Evolutionary conservation across 1,140 invertebrate genomes (phyloP).

Genomic region (Drosophila subpulchrella): DNA sequence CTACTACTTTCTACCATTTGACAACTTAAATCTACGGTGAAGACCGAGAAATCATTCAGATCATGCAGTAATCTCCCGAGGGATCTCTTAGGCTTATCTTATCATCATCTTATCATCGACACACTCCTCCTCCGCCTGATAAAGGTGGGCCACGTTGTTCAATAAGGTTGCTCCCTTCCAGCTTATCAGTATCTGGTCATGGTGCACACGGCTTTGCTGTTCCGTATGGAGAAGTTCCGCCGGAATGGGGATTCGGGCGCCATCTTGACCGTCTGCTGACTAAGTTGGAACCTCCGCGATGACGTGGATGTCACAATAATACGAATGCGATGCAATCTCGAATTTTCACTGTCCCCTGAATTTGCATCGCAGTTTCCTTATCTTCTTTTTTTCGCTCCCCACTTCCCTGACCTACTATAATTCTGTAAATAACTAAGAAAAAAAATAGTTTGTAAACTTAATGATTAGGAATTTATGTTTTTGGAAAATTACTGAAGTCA

Average conservation of each 20-base stretch:
- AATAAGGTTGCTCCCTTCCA: neutral
- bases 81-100: slow-evolving; percentile 14
- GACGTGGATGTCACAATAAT: slow-evolving; percentile 27
- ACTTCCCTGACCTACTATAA: neutral
- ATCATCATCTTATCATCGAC: slow-evolving; percentile 61
- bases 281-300: slow-evolving; percentile 29
- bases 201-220: slow-evolving; percentile 58
- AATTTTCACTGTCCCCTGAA: neutral
- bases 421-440: neutral
- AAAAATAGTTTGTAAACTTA: neutral
- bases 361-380: slow-evolving; percentile 45
- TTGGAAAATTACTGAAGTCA: too few species aligned
- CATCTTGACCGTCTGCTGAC: slow-evolving; percentile 61
- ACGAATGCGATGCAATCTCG: slow-evolving; percentile 31
- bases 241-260: slow-evolving; percentile 31
- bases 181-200: slow-evolving; percentile 25
- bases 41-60: slow-evolving; percentile 7
- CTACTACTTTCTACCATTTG: neutral
- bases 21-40: neutral
- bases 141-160: slow-evolving; percentile 14
- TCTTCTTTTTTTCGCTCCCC: neutral
- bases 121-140: slow-evolving; percentile 27
- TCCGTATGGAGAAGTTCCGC: slow-evolving; percentile 31
- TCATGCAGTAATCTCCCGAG: neutral
- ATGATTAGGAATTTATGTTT: too few species aligned